Conservation (phyloP, 2,797 vertebrate species). For the Artibeus lituratus region DNA sequence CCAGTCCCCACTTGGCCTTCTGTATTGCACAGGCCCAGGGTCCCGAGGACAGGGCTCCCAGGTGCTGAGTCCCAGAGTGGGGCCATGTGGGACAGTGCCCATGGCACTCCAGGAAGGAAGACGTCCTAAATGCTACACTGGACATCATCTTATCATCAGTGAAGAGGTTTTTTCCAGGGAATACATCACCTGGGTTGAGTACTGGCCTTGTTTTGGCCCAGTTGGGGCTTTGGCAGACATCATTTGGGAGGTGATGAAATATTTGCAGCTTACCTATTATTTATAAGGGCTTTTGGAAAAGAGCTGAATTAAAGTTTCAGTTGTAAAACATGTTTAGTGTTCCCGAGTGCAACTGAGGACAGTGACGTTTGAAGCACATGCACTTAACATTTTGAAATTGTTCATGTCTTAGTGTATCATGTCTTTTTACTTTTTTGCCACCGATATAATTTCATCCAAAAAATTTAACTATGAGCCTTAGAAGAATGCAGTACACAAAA, state of each 20-base stretch:
- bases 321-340: not conserved
- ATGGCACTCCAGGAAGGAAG: not conserved
- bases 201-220: not conserved
- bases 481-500: not conserved
- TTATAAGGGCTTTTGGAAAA: not conserved
- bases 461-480: not conserved
- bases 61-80: not conserved
- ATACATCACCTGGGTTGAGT: not conserved
- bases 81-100: rapidly evolving
- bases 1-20: not conserved
- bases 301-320: not conserved
- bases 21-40: not conserved
- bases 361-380: not conserved
- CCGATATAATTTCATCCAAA: not conserved
- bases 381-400: not conserved
- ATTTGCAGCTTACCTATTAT: not conserved
- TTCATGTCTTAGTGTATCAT: not conserved
- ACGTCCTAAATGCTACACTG: not conserved
- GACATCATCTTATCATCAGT: not conserved
- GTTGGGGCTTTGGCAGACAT: not conserved
- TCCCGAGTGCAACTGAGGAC: not conserved
- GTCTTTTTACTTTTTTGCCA: conserved; percentile 4
- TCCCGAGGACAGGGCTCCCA: not conserved
- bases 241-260: not conserved
- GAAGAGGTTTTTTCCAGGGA: not conserved